Conservation (phyloP, 2,888 invertebrate species). For the Lucinisca nassula region DNA sequence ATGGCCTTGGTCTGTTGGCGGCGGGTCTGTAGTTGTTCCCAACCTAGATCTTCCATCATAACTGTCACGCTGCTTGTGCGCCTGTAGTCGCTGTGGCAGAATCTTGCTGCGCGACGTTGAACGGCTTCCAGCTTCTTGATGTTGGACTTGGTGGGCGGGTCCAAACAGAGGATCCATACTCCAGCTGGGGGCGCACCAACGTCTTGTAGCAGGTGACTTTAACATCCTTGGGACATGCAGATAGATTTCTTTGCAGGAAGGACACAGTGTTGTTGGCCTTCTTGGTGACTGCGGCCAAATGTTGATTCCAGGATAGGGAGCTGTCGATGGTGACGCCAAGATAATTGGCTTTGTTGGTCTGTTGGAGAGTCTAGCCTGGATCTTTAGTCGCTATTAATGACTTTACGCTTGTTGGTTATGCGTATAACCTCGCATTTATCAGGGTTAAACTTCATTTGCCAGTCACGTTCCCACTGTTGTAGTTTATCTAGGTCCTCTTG, state of each 20-base stretch:
- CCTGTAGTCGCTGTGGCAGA: background rate
- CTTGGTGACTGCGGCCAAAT: conserved; percentile 29
- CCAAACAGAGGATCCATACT: no score
- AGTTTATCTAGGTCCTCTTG: no score
- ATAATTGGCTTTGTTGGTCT: conserved; percentile 38
- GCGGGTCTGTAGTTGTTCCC: background rate
- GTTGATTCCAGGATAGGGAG: conserved; percentile 33
- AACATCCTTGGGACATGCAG: background rate
- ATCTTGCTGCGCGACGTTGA: conserved; percentile 24
- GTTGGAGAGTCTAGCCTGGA: no score
- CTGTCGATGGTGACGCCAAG: conserved; percentile 53
- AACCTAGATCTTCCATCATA: background rate
- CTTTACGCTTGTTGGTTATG: no score
- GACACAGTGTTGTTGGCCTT: conserved; percentile 50
- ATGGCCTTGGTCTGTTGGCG: background rate
- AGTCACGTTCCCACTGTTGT: no score
- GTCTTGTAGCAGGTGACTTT: background rate
- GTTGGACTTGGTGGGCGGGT: conserved; percentile 18
- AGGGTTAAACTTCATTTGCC: no score
- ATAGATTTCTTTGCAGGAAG: background rate
- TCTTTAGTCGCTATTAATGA: no score
- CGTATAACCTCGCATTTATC: no score
- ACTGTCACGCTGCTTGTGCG: background rate
- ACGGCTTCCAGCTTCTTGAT: conserved; percentile 24
- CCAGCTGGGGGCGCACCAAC: no score